Evolutionary conservation across 1,140 invertebrate genomes (phyloP), one percentile per base, ranked within the genome.

Genomic region (Neodiprion virginianus): DNA sequence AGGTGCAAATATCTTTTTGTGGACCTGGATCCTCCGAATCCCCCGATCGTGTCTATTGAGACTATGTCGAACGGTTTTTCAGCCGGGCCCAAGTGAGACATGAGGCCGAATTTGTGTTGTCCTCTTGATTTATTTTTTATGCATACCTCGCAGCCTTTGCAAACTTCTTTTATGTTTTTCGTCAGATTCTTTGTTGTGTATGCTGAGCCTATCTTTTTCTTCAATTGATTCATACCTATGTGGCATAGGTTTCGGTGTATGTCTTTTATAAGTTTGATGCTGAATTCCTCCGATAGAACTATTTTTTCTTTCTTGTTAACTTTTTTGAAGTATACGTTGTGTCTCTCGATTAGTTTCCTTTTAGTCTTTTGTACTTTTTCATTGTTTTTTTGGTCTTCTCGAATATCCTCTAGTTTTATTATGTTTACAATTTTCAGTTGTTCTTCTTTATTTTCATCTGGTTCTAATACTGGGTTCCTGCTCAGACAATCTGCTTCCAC

Each of bases 31-130:
- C 78, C 78, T 10, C 79, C 77, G 75, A 82, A 81, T 11, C 81
- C 81, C 40, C 78, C 82, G 70, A 83, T 82, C 0, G 78, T 83
- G 47, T 83, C 80, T 7, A 83, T 76, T 14, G 79, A 81, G 10
- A 80, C 67, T 68, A 78, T 78, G 61, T 78, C 77, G 11, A 71
- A 71, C 12, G 69, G 69, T 48, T 71, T 28, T 11, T 1, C 77
- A 53, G 84, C 81, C 12, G 83, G 85, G 73, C 83, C 84, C 72
- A 87, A 78, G 11, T 85, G 77, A n/a, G 83, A 85, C 76, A 82
- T 78, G 48, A 79, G 70, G 17, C 75, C 79, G 53, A 50, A 75
- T 69, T 76, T 75, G 8, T 47, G 0, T 71, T 75, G 23, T 10
- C 74, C 48, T 69, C 75, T 74, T 49, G 77, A 72, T 74, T 80